Evolutionary conservation across 2,113 vertebrate species (phyloP).

Genomic region (Dermatemys mawii): DNA sequence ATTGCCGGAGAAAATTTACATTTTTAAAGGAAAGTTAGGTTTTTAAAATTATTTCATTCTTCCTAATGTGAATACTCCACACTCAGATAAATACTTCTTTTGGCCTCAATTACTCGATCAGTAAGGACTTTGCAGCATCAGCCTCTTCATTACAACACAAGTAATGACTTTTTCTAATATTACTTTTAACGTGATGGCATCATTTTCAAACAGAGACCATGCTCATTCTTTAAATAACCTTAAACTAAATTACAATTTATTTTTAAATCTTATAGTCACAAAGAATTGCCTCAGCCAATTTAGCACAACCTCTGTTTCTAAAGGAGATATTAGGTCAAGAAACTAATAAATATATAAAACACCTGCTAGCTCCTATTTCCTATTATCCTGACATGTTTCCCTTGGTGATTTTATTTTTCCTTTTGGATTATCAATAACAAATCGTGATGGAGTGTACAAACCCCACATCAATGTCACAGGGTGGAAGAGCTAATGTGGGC

Average conservation of each 20-base stretch:
- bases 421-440: not conserved
- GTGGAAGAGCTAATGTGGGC: not conserved
- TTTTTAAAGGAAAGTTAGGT: not conserved
- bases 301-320: not conserved
- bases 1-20: not conserved
- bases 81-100: not conserved
- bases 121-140: not conserved
- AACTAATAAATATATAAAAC: not conserved
- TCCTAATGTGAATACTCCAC: not conserved
- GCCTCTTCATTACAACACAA: not conserved
- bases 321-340: not conserved
- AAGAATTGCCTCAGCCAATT: not conserved
- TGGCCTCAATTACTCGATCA: not conserved
- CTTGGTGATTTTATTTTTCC: not conserved
- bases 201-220: rapidly evolving
- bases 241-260: not conserved
- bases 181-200: not conserved
- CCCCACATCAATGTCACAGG: not conserved
- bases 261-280: rapidly evolving
- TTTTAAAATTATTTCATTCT: not conserved
- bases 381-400: not conserved
- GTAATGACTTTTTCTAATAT: not conserved
- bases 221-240: not conserved
- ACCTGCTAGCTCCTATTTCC: not conserved
- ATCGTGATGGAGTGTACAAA: not conserved